Evolutionary conservation across 64 coral and sea anemone genomes (phyloP).

Genomic region (Actinia tenebrosa): DNA sequence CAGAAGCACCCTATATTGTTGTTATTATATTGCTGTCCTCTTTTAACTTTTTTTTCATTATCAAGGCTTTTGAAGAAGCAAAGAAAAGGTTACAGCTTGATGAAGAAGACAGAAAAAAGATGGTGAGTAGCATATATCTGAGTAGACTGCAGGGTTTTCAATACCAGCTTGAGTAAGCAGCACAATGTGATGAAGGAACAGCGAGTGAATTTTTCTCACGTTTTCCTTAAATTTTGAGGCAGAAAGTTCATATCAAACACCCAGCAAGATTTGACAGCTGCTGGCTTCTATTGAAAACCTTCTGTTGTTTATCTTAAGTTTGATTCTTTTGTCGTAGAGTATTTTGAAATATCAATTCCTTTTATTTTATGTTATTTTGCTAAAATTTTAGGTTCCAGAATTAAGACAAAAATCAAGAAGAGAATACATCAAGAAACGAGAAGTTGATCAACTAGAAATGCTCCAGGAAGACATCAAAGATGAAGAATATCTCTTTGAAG

Average conservation of each 20-base stretch:
- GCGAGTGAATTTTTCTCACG: too few relatives aligned
- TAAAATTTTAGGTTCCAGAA: conserved; percentile 63
- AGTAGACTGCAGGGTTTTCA: too few relatives aligned
- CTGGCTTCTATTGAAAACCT: too few relatives aligned
- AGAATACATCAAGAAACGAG: conserved; percentile 90
- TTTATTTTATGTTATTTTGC: background rate
- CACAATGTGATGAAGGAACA: too few relatives aligned
- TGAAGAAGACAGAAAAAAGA: conserved; percentile 98
- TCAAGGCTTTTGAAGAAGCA: conserved; percentile 95
- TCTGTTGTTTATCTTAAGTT: too few relatives aligned
- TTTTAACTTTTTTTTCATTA: background rate
- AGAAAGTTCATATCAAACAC: too few relatives aligned
- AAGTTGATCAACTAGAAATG: conserved; percentile 92
- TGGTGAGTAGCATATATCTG: conserved; percentile 42
- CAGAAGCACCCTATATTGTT: background rate
- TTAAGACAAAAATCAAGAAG: conserved; percentile 81
- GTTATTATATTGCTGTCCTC: background rate
- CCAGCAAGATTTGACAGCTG: too few relatives aligned
- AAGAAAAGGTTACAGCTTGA: conserved; percentile 95
- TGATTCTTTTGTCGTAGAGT: too few relatives aligned
- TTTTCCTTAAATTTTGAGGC: too few relatives aligned
- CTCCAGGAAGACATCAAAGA: conserved; percentile 83
- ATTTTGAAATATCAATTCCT: too few relatives aligned
- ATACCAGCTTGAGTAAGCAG: too few relatives aligned
- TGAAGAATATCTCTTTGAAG: conserved; percentile 97